Evolutionary conservation across 1,140 invertebrate species (phyloP).

Genomic region (Anastrepha obliqua): DNA sequence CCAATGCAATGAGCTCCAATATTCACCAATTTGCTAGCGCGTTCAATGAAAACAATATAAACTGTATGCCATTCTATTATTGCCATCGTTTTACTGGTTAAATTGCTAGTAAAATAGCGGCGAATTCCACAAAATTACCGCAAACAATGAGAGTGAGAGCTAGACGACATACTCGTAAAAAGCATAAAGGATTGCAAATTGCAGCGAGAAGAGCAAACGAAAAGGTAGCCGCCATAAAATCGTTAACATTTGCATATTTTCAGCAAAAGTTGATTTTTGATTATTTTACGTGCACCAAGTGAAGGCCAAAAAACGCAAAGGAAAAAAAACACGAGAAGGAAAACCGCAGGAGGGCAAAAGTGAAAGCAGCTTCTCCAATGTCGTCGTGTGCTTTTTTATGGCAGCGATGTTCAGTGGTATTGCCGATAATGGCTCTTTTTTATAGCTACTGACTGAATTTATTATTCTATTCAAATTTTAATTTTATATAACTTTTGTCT

Average conservation of each 20-base stretch:
- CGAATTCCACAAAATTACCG: constrained; percentile 17
- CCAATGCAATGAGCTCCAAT: background rate
- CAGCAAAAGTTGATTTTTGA: constrained; percentile 47
- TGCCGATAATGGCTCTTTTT: no score
- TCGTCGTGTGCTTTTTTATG: background rate
- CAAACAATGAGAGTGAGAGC: background rate
- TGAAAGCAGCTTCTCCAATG: background rate
- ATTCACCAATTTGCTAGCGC: background rate
- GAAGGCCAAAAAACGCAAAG: background rate
- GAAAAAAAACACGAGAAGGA: background rate
- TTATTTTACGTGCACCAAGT: constrained; percentile 27
- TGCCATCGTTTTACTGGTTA: background rate
- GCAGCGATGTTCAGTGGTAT: no score
- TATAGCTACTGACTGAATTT: no score
- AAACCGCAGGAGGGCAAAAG: background rate
- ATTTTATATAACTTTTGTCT: background rate
- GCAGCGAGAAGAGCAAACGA: background rate
- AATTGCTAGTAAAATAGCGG: background rate
- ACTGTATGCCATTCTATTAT: background rate
- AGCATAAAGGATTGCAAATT: constrained; percentile 16
- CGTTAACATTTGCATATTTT: constrained; percentile 41
- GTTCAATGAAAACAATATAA: constrained; percentile 37
- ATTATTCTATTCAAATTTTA: no score
- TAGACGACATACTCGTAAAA: constrained; percentile 11
- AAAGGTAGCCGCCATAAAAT: constrained; percentile 2